Base-by-base conservation (phyloP, 2,113 vertebrate genomes). In the Campylomormyrus numenius region DNA sequence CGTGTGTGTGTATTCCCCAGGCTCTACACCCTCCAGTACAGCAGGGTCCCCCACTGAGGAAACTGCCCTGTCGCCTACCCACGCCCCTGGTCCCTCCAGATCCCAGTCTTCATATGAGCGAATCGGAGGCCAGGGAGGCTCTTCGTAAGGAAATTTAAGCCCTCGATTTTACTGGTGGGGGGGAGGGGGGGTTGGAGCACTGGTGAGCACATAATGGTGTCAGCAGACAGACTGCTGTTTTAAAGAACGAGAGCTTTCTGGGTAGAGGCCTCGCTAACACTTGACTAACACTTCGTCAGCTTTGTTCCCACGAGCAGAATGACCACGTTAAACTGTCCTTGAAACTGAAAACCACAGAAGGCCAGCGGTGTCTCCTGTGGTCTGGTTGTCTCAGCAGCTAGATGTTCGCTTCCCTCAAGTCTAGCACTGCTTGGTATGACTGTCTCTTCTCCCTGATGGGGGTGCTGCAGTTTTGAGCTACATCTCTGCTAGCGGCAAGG, bases 91-190 rank as follows among this genome's bases (percentile, higher is more conserved):
- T 49, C 94, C 95, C 0, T 49, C 92, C 83, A 92, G 93, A 90
- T 89, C 92, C 3, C 95, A 95, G 15, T 91, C 93, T 0, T 39
- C 94, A 91, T 96, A 96, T 0, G 95, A 96, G 92, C 93, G 96
- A 83, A 94, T 96, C 0, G 95, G 94, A 46, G 95, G 93, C 48
- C 92, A 52, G 21, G 53, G 93, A 0, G 96, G 96, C 90, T 95
- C 96, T 58, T 94, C 96, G 96, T 96, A 90, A 94, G 96, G 92
- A 50, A 11, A 17, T 1, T 50, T 13, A 17, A 27, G 1, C 3
- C 52, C 19, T 45, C 35, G 70, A 31, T 52, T 45, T 84, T 27
- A 52, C 31, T 62, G 45, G 52, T n/a, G 50, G 39, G 1, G 39
- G 39, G 2, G 39, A 0, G 49, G 87, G 80, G 9, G 70, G 31